These are phyloP conservation scores for Drosophila murphyi DNA, from an alignment of 1,140 invertebrate species.

Conservation along the genomic window DNA sequence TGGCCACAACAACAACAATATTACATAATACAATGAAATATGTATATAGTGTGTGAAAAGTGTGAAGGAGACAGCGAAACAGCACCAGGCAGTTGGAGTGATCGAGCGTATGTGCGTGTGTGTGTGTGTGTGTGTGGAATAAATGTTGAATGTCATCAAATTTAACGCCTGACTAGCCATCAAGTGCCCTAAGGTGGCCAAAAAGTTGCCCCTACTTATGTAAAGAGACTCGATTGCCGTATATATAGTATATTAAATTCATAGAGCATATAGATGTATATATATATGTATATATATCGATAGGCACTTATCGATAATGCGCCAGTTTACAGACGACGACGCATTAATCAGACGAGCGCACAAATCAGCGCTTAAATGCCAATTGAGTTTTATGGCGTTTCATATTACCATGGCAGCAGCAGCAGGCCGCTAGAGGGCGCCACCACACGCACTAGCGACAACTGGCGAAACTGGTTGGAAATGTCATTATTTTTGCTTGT, in stretches of 20 bases:
- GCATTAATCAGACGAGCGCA: conserved; percentile 69
- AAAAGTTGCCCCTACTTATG: conserved; percentile 11
- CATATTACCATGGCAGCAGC: neutral
- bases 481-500: conserved; percentile 58
- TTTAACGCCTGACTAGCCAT: conserved; percentile 67
- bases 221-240: conserved; percentile 46
- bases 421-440: conserved; percentile 36
- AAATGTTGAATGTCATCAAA: conserved; percentile 73
- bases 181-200: conserved; percentile 55
- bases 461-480: conserved; percentile 43
- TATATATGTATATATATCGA: conserved; percentile 49
- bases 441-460: conserved; percentile 29
- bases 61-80: neutral
- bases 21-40: conserved; percentile 46
- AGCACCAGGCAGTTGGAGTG: neutral
- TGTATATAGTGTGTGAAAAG: conserved; percentile 7
- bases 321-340: conserved; percentile 4
- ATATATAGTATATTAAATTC: too few relatives aligned
- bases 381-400: conserved; percentile 68
- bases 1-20: conserved; percentile 18
- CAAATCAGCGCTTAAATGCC: conserved; percentile 75
- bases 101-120: neutral
- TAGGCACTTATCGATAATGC: conserved; percentile 41
- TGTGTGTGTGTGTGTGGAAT: conserved; percentile 10
- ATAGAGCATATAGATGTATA: neutral